Evolutionary conservation across 1,140 invertebrate genomes (phyloP).

Genomic region (Drosophila miranda): DNA sequence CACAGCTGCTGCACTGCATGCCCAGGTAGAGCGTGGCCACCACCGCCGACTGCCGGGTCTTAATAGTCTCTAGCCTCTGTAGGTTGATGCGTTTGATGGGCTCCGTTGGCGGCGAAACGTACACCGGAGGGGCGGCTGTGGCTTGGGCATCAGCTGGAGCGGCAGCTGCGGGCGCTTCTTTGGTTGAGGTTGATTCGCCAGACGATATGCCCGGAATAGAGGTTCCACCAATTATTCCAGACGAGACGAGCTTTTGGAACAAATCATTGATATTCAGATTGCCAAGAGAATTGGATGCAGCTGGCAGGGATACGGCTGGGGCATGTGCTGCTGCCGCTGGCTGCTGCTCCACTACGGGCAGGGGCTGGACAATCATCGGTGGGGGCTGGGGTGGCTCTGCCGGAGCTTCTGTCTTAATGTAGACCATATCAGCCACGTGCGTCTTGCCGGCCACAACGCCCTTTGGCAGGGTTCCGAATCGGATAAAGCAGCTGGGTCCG

Average conservation of each 20-base stretch:
- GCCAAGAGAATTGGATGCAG: slow-evolving; percentile 46
- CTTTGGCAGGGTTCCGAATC: slow-evolving; percentile 91
- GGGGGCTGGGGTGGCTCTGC: slow-evolving; percentile 56
- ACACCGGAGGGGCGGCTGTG: slow-evolving; percentile 3
- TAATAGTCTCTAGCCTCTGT: slow-evolving; percentile 88
- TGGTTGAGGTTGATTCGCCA: not conserved
- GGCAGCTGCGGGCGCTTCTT: slow-evolving; percentile 28
- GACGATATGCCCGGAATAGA: slow-evolving; percentile 2
- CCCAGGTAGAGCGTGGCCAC: slow-evolving; percentile 90
- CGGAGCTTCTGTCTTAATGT: slow-evolving; percentile 81
- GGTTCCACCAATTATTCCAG: slow-evolving; percentile 88
- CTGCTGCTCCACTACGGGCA: slow-evolving; percentile 15
- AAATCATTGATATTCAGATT: slow-evolving; percentile 91
- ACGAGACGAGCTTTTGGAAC: slow-evolving; percentile 91
- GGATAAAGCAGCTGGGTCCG: slow-evolving; percentile 91
- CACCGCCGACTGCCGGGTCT: slow-evolving; percentile 88
- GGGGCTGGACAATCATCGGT: slow-evolving; percentile 43
- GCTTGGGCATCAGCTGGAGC: slow-evolving; percentile 19
- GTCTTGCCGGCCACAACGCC: slow-evolving; percentile 88
- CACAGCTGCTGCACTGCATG: slow-evolving; percentile 97
- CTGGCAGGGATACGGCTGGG: slow-evolving; percentile 46
- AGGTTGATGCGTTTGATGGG: slow-evolving; percentile 86
- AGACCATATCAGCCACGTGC: slow-evolving; percentile 87
- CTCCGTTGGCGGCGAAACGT: slow-evolving; percentile 65
- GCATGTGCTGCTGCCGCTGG: slow-evolving; percentile 1